These are phyloP conservation scores for Agrochola litura DNA, from an alignment of 2,888 invertebrate species.

Conservation along the genomic window DNA sequence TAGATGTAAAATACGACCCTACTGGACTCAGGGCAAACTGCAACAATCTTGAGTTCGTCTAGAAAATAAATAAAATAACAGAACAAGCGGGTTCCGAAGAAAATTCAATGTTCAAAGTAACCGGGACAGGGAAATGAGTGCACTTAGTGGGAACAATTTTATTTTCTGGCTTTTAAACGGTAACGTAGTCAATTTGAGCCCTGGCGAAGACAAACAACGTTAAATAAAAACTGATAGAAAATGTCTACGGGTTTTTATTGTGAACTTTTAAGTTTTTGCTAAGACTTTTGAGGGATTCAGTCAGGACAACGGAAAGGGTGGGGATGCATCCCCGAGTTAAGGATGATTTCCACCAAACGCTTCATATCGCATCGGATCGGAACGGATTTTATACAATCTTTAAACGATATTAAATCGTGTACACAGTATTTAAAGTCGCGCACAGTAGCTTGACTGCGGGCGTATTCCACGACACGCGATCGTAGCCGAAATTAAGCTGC, in stretches of 20 bases:
- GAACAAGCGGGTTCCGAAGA: slow-evolving; percentile 51
- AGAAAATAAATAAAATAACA: slow-evolving; percentile 53
- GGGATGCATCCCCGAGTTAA: no score
- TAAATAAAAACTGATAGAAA: slow-evolving; percentile 57
- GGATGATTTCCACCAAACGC: no score
- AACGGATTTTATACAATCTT: no score
- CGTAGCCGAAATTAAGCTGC: no score
- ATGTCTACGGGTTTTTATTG: not conserved
- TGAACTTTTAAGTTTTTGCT: not conserved
- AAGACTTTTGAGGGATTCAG: not conserved
- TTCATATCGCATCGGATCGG: no score
- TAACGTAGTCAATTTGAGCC: slow-evolving; percentile 62
- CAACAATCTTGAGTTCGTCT: slow-evolving; percentile 16
- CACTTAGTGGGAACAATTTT: slow-evolving; percentile 67
- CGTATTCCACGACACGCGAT: no score
- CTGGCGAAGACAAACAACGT: slow-evolving; percentile 55
- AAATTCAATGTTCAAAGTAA: slow-evolving; percentile 62
- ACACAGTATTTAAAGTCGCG: no score
- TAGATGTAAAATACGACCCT: not conserved
- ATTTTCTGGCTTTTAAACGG: slow-evolving; percentile 67
- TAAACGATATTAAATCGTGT: no score
- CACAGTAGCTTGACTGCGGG: no score
- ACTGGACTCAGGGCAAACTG: not conserved
- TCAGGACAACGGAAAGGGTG: no score
- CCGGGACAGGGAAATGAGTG: slow-evolving; percentile 63